These are phyloP conservation scores for Alfaro cultratus DNA, from an alignment of 2,797 vertebrate species.

Conservation along the genomic window DNA sequence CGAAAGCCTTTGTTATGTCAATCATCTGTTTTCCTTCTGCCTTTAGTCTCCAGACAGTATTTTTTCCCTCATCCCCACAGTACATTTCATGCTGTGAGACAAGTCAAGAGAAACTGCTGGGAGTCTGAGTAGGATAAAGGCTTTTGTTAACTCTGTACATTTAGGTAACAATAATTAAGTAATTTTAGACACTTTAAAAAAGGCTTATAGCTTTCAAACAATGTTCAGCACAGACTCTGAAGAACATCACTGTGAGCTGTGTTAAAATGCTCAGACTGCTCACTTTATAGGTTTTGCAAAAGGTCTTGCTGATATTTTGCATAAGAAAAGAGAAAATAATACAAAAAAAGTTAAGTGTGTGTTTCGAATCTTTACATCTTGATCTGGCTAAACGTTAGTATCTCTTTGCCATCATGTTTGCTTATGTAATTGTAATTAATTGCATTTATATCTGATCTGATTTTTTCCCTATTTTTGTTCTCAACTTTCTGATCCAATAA, in stretches of 20 bases:
- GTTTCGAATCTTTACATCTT: neutral
- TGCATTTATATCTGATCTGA: neutral
- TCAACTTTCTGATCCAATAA: neutral
- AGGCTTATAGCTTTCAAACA: neutral
- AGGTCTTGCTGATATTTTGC: neutral
- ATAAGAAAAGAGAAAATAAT: neutral
- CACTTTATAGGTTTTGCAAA: neutral
- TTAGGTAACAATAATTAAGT: neutral
- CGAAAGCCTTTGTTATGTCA: conserved; percentile 27
- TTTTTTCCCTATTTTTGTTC: neutral
- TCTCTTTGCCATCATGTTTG: neutral
- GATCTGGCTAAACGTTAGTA: neutral
- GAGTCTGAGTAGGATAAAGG: conserved; percentile 12
- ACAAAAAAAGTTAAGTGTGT: neutral
- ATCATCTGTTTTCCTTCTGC: conserved; percentile 15
- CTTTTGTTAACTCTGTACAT: neutral
- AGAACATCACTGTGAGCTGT: neutral
- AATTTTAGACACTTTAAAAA: neutral
- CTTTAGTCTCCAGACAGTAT: conserved; percentile 26
- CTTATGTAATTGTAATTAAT: neutral
- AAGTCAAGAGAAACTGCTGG: conserved; percentile 46
- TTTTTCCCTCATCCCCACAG: conserved; percentile 23
- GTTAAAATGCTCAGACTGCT: neutral
- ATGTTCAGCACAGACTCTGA: neutral
- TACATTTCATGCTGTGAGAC: conserved; percentile 28